Evolutionary conservation across 2,888 invertebrate genomes (phyloP), one percentile per base, ranked within the genome.

Genomic region (Zelleria hepariella): DNA sequence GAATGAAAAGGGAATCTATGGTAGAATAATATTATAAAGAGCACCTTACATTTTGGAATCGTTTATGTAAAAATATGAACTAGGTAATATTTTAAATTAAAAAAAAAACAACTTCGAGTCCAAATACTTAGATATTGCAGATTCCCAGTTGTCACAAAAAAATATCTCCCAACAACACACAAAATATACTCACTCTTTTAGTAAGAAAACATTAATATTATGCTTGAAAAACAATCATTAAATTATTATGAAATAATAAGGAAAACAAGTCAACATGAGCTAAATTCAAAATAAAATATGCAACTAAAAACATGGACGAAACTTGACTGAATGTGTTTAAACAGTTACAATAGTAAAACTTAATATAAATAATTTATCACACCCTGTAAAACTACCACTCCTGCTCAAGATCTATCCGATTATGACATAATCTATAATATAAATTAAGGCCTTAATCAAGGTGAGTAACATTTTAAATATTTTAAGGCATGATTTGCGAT

Each of bases 231-330:
- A 81, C 78, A 79, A 84, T 81, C 74, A 77, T 82, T 82, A 86
- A 82, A 83, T 83, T 80, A 85, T 78, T 80, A 84, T 78, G 78
- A 85, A 84, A 57, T 56, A 32, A 15, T 42, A 42, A 42, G 2
- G 32, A 59, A 78, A 86, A 82, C 78, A 80, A 80, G 77, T 82
- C 80, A 87, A 82, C 82, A 70, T 68, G 71, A 78, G 72, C 75
- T 78, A 80, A 78, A 81, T 80, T 74, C 73, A 79, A 77, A 78
- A 80, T 87, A 86, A 85, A 86, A 86, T 86, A 87, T 85, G 77
- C 72, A 86, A 85, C 80, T 82, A 82, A 86, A 81, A 87, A 86
- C 85, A 82, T 86, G 87, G 86, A 87, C 86, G 86, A 79, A 82
- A 80, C 72, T 75, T 75, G 72, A 81, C 77, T 82, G 84, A 84